Conservation (phyloP, 1,140 invertebrate species). For the Meloidogyne hapla region DNA sequence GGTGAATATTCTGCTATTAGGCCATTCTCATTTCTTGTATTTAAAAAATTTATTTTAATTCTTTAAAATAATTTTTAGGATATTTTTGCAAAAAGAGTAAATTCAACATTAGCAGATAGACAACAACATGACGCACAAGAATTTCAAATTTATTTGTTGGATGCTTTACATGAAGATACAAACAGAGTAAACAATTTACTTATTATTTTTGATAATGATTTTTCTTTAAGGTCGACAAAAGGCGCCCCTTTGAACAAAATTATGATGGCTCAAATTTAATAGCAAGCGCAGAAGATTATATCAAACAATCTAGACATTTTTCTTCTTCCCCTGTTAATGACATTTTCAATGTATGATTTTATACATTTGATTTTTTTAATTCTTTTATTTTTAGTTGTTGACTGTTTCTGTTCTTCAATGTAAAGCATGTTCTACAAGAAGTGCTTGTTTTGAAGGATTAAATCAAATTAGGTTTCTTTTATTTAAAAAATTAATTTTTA, state of each 20-base stretch:
- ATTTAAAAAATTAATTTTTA: neutral
- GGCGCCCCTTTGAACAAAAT: constrained; percentile 47
- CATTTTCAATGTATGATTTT: constrained; percentile 40
- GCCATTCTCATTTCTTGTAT: constrained; percentile 32
- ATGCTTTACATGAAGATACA: constrained; percentile 49
- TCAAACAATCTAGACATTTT: constrained; percentile 28
- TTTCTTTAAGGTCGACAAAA: constrained; percentile 21
- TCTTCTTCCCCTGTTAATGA: constrained; percentile 47
- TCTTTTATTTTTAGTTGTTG: constrained; percentile 21
- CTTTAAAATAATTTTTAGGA: constrained; percentile 20
- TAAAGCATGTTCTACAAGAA: constrained; percentile 20
- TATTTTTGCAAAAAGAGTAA: constrained; percentile 39
- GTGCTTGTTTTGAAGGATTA: constrained; percentile 29
- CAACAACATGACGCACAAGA: constrained; percentile 53
- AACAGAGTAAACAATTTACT: constrained; percentile 22
- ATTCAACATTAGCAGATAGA: constrained; percentile 35
- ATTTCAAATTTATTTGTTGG: constrained; percentile 47
- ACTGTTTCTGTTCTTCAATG: constrained; percentile 32
- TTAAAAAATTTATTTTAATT: neutral
- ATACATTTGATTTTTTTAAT: neutral
- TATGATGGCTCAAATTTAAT: constrained; percentile 40
- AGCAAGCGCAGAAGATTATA: constrained; percentile 38
- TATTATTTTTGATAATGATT: neutral
- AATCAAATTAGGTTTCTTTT: constrained; percentile 29
- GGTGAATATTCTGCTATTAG: constrained; percentile 34